Evolutionary conservation across 2,113 vertebrate genomes (phyloP).

Genomic region (Prionailurus bengalensis): DNA sequence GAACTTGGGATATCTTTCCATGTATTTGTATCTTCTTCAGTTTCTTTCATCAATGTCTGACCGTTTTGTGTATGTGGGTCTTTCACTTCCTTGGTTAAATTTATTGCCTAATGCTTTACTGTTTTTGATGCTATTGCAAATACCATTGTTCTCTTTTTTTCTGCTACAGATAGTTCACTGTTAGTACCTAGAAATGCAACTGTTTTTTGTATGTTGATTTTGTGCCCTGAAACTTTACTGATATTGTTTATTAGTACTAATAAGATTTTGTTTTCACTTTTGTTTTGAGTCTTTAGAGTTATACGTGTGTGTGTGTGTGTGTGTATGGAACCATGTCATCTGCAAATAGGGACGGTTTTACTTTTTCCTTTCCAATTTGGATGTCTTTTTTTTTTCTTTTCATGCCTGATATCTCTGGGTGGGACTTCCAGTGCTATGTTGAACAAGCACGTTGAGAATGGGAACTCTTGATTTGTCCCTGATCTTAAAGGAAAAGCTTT

Average conservation of each 20-base stretch:
- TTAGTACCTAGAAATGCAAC: too few species aligned
- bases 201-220: not conserved
- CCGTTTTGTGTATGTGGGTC: too few species aligned
- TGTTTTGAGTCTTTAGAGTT: not conserved
- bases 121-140: too few species aligned
- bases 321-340: not conserved
- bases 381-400: not conserved
- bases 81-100: too few species aligned
- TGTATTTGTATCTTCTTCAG: too few species aligned
- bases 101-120: too few species aligned
- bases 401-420: not conserved
- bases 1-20: too few species aligned
- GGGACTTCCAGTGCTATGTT: not conserved
- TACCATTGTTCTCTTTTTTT: too few species aligned
- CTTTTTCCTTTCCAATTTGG: too few species aligned
- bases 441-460: not conserved
- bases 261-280: not conserved
- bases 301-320: too few species aligned
- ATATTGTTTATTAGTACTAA: not conserved
- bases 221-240: not conserved
- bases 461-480: not conserved
- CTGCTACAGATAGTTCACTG: too few species aligned
- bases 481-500: not conserved
- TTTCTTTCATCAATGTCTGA: too few species aligned
- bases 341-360: not conserved